A percentile compares a stretch with the other conserved stretches of the same genome.
These are phyloP conservation scores for Epinephelus coioides DNA, from an alignment of 2,797 vertebrate species.

Conservation along the genomic window DNA sequence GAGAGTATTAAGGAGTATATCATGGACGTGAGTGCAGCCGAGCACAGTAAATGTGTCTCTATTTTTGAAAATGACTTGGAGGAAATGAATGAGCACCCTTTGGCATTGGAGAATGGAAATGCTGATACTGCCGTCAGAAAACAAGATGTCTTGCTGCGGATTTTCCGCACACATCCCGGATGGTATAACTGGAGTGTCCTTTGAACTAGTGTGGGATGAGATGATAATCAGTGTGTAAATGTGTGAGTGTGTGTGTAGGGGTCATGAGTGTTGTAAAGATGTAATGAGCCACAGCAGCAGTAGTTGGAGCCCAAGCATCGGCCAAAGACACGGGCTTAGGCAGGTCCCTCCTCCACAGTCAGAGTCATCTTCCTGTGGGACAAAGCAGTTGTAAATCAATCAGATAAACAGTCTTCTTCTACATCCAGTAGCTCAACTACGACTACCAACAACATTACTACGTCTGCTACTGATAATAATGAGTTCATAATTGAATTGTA, in stretches of 20 bases:
- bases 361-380: conserved; percentile 93
- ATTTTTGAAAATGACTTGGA: conserved; percentile 54
- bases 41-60: conserved; percentile 69
- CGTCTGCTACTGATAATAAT: background rate
- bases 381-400: conserved; percentile 57
- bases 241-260: conserved; percentile 51
- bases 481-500: background rate
- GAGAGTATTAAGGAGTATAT: conserved; percentile 64
- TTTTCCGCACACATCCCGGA: conserved; percentile 67
- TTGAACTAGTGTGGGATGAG: conserved; percentile 58
- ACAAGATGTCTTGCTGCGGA: conserved; percentile 54
- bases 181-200: conserved; percentile 47
- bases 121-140: conserved; percentile 49
- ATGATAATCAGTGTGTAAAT: conserved; percentile 34
- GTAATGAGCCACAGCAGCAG: conserved; percentile 93
- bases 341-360: conserved; percentile 94
- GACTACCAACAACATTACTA: background rate
- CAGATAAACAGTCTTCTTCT: conserved; percentile 1
- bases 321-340: conserved; percentile 91
- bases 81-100: conserved; percentile 79
- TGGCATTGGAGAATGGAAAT: conserved; percentile 78
- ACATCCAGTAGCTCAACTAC: background rate
- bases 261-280: conserved; percentile 88
- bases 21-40: conserved; percentile 62
- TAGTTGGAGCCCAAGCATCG: conserved; percentile 90